Base-by-base conservation (phyloP, 2,797 vertebrate genomes). In the Pseudochromis fuscus region DNA sequence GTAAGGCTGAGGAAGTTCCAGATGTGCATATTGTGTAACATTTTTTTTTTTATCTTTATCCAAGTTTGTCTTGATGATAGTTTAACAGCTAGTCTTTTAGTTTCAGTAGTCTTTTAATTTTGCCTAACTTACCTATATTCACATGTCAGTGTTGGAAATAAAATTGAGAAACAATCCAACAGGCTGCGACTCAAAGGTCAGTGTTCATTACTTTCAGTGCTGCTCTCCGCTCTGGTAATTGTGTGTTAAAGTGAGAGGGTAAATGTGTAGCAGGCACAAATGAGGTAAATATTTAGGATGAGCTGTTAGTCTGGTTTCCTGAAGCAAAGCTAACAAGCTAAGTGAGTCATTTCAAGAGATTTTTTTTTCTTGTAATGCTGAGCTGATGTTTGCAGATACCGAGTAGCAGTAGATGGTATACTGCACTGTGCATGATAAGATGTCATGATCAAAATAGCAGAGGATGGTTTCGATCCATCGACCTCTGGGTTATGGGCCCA, bases 381-480 rank as follows among this genome's bases (percentile, higher is more conserved):
- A n/a, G n/a, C n/a, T n/a, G n/a, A n/a, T n/a, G n/a, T 30, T 30
- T 30, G 30, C 30, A 30, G 30, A 30, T 30, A n/a, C n/a, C n/a
- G n/a, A n/a, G n/a, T n/a, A n/a, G n/a, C n/a, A n/a, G n/a, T n/a
- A n/a, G n/a, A n/a, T n/a, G n/a, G n/a, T n/a, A n/a, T n/a, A n/a
- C n/a, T n/a, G n/a, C n/a, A n/a, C n/a, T n/a, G n/a, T n/a, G 4
- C 1, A 42, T 19, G 38, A 42, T 6, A 1, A 6, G n/a, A 16
- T 18, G 38, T 18, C 1, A 15, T 5, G 15, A 7, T 9, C 3
- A 74, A 75, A 65, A 75, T 89, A 93, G 88, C 88, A 89, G 86
- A 90, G 87, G 35, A 88, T 92, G 88, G 85, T 92, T 91, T 91
- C 86, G 72, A 91, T 88, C 87, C 89, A 91, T 92, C 85, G 79